Base-by-base conservation (phyloP, 2,113 vertebrate genomes). In the Pteronura brasiliensis region DNA sequence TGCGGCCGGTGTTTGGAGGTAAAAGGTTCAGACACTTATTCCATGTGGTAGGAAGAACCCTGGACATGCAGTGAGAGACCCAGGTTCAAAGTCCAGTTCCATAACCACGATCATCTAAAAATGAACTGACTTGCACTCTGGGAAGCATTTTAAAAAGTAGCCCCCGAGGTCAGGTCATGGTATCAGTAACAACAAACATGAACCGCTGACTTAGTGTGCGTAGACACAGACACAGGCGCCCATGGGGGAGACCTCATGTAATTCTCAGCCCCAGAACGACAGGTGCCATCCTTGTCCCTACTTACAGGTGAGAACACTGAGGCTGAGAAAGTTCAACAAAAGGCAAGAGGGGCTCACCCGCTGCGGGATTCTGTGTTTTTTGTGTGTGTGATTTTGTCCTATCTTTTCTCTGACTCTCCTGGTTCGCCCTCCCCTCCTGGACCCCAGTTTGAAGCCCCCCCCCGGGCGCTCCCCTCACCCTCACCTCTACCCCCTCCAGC, bases 181-280 rank as follows among this genome's bases (percentile, higher is more conserved):
- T 34, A n/a, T 31, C 29, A 14, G 29, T 9, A 88, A 74, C 42
- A 42, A 18, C 20, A 31, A 49, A 87, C 12, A 12, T 2, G 74
- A 36, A 47, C 11, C 2, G 0, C 65, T 7, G n/a, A 65, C 81
- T 23, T 11, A 20, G 42, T 39, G 0, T 0, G 5, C 12, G 10
- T 0, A 42, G 55, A 4, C 31, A 9, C 61, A 82, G 80, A 55
- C 7, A 20, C 31, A 34, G 20, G 42, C 0, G 6, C 6, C 18
- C 29, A 4, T 0, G 2, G 6, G 4, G 6, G 4, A 31, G 14
- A 47, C 4, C 63, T 79, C 44, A 23, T 2, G 74, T 27, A 61
- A 84, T 61, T 79, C 71, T 81, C 69, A 74, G 15, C 6, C 13
- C 20, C 49, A 1, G 29, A 6, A 9, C 52, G 17, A 57, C 4